Percentiles rank a stretch among this genome's conserved stretches.
Evolutionary conservation across 2,113 vertebrate species (phyloP).

Genomic region (Heliornis fulica): DNA sequence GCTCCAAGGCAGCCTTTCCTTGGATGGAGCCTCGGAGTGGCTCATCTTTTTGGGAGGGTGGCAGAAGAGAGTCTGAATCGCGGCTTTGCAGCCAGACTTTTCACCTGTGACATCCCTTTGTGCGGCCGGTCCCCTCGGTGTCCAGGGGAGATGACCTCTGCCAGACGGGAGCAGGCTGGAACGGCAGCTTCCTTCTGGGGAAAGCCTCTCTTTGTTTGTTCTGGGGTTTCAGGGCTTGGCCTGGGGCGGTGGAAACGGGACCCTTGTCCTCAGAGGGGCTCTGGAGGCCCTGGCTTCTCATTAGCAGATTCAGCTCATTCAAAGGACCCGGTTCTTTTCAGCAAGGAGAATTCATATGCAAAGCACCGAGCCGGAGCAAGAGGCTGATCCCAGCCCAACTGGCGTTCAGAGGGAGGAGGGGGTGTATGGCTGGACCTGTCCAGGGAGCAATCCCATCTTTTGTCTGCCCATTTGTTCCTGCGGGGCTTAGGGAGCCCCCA

Average conservation of each 20-base stretch:
- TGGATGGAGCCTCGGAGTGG: neutral
- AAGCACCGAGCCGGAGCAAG: neutral
- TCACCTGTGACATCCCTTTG: neutral
- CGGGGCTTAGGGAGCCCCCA: neutral
- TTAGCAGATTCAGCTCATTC: slow-evolving; percentile 60
- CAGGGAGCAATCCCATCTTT: neutral
- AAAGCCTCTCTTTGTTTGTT: slow-evolving; percentile 21
- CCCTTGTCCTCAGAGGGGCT: slow-evolving; percentile 31
- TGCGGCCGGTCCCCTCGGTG: neutral
- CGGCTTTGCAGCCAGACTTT: neutral
- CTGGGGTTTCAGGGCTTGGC: neutral
- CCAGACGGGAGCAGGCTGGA: neutral
- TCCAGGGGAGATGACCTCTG: slow-evolving; percentile 38
- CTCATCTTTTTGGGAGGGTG: neutral
- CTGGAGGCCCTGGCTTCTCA: slow-evolving; percentile 31
- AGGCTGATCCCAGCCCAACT: slow-evolving; percentile 10
- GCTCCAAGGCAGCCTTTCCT: neutral
- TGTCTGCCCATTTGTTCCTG: slow-evolving; percentile 27
- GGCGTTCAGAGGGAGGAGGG: neutral
- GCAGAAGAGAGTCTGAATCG: neutral
- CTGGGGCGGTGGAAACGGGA: neutral
- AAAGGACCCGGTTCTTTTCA: slow-evolving; percentile 50
- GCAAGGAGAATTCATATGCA: slow-evolving; percentile 56
- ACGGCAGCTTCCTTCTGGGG: slow-evolving; percentile 5
- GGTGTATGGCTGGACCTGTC: slow-evolving; percentile 8